Conservation (phyloP, 2,797 vertebrate species). For the Helicolenus hilgendorfi region DNA sequence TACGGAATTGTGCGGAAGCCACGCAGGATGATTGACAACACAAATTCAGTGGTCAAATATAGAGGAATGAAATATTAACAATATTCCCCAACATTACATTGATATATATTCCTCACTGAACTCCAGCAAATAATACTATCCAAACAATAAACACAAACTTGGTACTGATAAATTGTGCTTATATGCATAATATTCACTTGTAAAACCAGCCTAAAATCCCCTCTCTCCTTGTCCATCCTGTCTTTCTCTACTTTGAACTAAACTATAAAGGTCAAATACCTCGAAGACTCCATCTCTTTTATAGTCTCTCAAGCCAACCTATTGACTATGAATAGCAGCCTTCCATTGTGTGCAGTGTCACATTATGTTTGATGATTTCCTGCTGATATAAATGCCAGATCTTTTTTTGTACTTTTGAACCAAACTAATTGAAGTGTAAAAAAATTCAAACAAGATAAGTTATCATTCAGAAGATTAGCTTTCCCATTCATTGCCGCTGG, state of each 20-base stretch:
- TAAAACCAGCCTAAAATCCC: neutral
- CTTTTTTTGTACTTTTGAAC: constrained; percentile 7
- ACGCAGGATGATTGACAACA: no score
- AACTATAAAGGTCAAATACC: neutral
- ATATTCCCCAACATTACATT: no score
- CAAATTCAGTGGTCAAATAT: no score
- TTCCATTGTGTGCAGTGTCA: constrained; percentile 6
- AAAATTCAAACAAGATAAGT: constrained; percentile 1
- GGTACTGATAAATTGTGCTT: no score
- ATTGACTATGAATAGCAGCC: constrained; percentile 6
- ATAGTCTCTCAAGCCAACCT: neutral
- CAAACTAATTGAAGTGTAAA: neutral
- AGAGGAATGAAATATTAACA: no score
- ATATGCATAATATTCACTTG: neutral
- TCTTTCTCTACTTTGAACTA: neutral
- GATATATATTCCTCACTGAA: no score
- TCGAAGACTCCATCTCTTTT: neutral
- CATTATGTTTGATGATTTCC: constrained; percentile 34
- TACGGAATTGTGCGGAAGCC: no score
- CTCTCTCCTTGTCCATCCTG: neutral
- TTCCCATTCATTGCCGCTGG: neutral
- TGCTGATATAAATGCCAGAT: neutral
- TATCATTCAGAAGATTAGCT: neutral
- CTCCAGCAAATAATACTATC: no score
- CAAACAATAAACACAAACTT: no score